Conservation (phyloP, 2,113 vertebrate species). For the Petrocephalus microphthalmus region DNA sequence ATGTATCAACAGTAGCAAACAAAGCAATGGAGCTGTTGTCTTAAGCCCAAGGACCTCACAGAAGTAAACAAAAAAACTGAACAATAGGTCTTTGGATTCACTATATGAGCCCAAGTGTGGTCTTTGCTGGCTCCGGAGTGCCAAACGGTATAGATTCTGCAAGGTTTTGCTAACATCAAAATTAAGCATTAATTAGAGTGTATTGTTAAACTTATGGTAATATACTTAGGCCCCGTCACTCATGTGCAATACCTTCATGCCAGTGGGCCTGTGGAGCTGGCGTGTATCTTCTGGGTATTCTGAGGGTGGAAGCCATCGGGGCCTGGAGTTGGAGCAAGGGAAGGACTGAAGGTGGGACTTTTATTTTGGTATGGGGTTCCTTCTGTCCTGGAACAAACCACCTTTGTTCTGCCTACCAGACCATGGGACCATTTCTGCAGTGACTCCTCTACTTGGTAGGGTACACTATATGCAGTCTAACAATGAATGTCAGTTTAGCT, state of each 20-base stretch:
- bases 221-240: neutral
- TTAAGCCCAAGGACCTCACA: neutral
- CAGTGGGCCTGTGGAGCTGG: neutral
- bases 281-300: neutral
- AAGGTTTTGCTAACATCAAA: neutral
- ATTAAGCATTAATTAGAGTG: neutral
- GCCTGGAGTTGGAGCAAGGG: neutral
- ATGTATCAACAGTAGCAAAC: neutral
- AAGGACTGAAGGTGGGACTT: neutral
- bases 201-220: neutral
- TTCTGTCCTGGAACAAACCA: neutral
- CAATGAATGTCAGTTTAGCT: neutral
- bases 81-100: too few relatives aligned
- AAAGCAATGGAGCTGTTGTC: neutral
- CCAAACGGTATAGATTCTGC: too few relatives aligned
- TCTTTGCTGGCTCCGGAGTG: too few relatives aligned
- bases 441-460: neutral
- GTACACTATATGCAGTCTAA: neutral
- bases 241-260: neutral
- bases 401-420: neutral
- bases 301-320: neutral
- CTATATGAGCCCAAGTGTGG: too few relatives aligned
- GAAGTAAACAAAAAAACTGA: too few relatives aligned
- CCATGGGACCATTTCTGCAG: neutral
- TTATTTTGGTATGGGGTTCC: neutral